Percentiles rank a stretch among this genome's conserved stretches.
phyloP scores from a whole-genome alignment of 2,888 invertebrate genomes.

The Vannuccia rotundouncinata region DNA sequence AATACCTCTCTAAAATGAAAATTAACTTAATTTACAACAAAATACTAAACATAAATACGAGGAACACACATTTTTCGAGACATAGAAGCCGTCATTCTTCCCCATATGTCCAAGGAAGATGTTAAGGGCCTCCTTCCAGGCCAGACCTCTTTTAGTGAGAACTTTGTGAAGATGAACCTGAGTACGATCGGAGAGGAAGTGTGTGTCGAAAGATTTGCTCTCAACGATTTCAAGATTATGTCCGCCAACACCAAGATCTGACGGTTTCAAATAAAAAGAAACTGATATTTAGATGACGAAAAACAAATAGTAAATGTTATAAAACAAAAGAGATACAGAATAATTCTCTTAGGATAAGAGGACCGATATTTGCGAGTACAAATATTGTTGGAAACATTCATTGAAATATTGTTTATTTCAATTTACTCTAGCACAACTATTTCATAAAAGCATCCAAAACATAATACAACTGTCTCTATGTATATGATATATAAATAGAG shows the following conservation, averaged over 20 bases:
- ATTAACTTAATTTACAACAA: no score
- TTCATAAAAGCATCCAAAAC: no score
- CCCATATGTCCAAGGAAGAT: constrained; percentile 68
- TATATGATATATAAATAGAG: no score
- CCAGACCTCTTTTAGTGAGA: constrained; percentile 81
- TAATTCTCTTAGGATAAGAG: background rate
- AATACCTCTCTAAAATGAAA: no score
- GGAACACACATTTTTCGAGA: constrained; percentile 65
- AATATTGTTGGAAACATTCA: no score
- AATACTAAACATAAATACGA: no score
- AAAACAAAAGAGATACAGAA: background rate
- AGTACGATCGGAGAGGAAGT: constrained; percentile 69
- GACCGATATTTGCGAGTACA: background rate
- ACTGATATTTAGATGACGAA: no score
- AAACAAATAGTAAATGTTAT: no score
- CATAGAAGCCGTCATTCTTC: constrained; percentile 81
- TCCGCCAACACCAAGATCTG: constrained; percentile 83
- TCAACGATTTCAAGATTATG: constrained; percentile 79
- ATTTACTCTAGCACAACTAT: no score
- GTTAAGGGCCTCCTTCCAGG: constrained; percentile 79
- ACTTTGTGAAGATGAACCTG: constrained; percentile 72
- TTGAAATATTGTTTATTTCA: no score
- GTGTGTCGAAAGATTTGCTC: constrained; percentile 72
- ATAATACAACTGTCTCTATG: no score
- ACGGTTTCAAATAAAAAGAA: no score